Evolutionary conservation across 2,888 invertebrate species (phyloP), one percentile per base, ranked within the genome.

Genomic region (Chalcis sispes): DNA sequence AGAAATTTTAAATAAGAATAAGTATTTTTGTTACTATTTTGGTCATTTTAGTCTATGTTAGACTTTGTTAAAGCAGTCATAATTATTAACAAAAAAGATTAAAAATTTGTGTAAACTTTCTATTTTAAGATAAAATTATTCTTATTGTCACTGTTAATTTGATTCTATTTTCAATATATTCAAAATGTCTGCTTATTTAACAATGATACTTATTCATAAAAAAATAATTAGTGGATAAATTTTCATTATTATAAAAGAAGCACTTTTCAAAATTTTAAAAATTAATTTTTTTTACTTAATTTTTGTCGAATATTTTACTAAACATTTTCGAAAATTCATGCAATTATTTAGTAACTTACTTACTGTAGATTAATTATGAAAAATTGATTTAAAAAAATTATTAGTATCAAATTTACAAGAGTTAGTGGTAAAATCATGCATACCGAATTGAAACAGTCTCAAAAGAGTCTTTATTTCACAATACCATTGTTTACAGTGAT

Each of bases 401-500:
- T 18, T 5, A 36, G 32, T 18, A 1, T 23, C 2, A 48, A 25
- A 48, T 73, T 36, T n/a, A 50, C 40, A 48, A 48, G 7, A 27
- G 29, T 72, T 20, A 52, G 15, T 40, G 18, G 27, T 50, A 67
- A 15, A 42, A 25, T 1, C n/a, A 52, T 20, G 1, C 2, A 4
- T 25, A 18, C 18, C n/a, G 32, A 36, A 65, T 50, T 48, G 3
- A n/a, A 59, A 67, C 52, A 59, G 50, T 61, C 42, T 61, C 15
- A 5, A 59, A 66, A 62, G 46, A 13, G 36, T 62, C 20, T 64
- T 58, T 64, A 75, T 36, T 58, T 32, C 25, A 58, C 36, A 67
- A 67, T 20, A 23, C 62, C 67, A 62, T 74, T 62, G 54, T 48
- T 74, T 69, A 62, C 74, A 74, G 42, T 69, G 56, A 62, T 48